phyloP scores from a whole-genome alignment of 2,888 invertebrate genomes.

The Tetramorium bicarinatum region DNA sequence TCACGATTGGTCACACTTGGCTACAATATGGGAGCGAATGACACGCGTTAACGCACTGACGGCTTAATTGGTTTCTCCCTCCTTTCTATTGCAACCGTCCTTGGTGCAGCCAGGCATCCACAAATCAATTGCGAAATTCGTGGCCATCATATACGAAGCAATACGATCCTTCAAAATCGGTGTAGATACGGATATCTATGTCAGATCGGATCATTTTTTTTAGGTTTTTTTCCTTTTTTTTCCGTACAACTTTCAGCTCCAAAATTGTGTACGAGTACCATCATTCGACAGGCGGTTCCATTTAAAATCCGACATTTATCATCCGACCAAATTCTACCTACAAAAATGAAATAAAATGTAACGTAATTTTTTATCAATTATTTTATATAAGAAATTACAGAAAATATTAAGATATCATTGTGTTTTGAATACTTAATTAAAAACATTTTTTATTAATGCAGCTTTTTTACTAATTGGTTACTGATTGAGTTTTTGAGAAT shows the following conservation, averaged over 20 bases:
- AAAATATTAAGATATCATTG: conserved; percentile 6
- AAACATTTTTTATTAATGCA: background rate
- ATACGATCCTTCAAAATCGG: conserved; percentile 54
- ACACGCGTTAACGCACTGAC: conserved; percentile 79
- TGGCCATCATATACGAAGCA: conserved; percentile 61
- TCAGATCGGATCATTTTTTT: conserved; percentile 27
- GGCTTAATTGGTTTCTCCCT: conserved; percentile 76
- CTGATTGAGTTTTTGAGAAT: background rate
- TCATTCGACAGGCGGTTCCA: background rate
- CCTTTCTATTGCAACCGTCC: conserved; percentile 24
- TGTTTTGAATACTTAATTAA: background rate
- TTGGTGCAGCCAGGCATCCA: conserved; percentile 59
- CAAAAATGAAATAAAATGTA: background rate
- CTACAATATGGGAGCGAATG: conserved; percentile 77
- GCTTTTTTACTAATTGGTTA: background rate
- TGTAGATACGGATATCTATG: conserved; percentile 18
- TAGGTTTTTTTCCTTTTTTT: conserved; percentile 4
- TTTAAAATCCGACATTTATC: conserved; percentile 34
- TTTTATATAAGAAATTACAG: conserved; percentile 3
- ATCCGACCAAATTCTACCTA: background rate
- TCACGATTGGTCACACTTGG: conserved; percentile 75
- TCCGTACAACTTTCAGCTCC: conserved; percentile 26
- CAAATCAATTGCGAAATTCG: conserved; percentile 74
- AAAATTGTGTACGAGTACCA: conserved; percentile 32
- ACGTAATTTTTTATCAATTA: conserved; percentile 15